Base-by-base conservation (phyloP, 1,140 invertebrate species). In the Macrosteles quadrilineatus region DNA sequence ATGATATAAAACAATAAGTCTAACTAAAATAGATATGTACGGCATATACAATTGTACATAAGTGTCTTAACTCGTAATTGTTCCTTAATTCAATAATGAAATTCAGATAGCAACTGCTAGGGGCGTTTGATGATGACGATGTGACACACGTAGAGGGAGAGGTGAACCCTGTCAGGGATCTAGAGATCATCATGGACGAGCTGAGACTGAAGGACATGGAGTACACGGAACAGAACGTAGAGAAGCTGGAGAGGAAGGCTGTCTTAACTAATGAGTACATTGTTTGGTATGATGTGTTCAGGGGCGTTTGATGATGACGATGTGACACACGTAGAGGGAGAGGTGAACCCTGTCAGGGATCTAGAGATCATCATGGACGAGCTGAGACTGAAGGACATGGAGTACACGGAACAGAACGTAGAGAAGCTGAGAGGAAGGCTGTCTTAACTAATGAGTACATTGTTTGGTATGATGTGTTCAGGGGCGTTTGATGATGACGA, bases 111-210 rank as follows among this genome's bases (percentile, higher is more conserved):
- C n/a, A n/a, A n/a, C n/a, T n/a, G n/a, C n/a, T n/a, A 97, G 95
- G 96, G 79, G 95, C 95, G 23, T 99, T 99, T 80, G 97, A 99
- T 73, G 96, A 99, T 80, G 95, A 96, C 64, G 96, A 99, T 77
- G 96, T 99, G 0, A 97, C 95, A 31, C 98, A 99, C 78, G 91
- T 99, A 0, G 98, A 99, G 80, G 98, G 98, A 11, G 97, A 99
- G 66, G 96, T 99, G 0, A 93, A 99, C 80, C 98, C 98, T 0
- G 88, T 98, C 0, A 84, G 98, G 59, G 98, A 99, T 85, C 84
- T 99, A 73, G 95, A 96, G 73, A 99, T 98, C 45, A 99, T 99
- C 74, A 90, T 88, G 71, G 95, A 99, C 77, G 98, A 99, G 80
- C 81, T 99, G 23, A 84, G 96, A 11, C 83, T 98, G 2, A 99